Base-by-base conservation (phyloP, 92 coral and sea anemone species). In the Siderastrea radians region DNA sequence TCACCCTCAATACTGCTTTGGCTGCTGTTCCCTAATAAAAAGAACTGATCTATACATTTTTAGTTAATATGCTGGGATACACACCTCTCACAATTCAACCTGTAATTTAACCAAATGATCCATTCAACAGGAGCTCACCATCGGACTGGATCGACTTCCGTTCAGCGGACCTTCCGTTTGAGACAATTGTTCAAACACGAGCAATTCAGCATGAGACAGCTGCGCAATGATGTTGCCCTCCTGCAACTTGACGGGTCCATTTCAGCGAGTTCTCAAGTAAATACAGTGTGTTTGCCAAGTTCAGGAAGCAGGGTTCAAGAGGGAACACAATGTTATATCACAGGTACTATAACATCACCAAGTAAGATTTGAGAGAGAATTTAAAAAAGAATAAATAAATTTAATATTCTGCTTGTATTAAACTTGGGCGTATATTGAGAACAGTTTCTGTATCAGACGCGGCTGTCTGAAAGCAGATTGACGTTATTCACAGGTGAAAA, bases 251-350 rank as follows among this genome's bases (percentile, higher is more conserved):
- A 45, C 6, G 6, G 84, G 49, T n/a, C 92, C 7, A 71, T 85
- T 11, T 8, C 44, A 44, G 19, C 50, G 49, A 92, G 92, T 58
- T 7, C 44, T 2, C 49, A 92, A 64, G 95, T 92, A 8, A 84
- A 89, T 90, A 84, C 92, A 2, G 95, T 92, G 49, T 92, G 95
- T 74, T 78, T 88, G 11, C 94, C 94, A 6, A 11, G 81, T 1
- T 67, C 88, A 9, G 91, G 94, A 49, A 86, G 88, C 84, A 60
- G 72, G 45, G 86, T 88, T 61, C 72, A 62, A 5, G 49, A 72
- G 3, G 94, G 89, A 15, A 6, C 85, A 43, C 64, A 3, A 7
- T 91, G 94, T 57, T 87, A 82, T 68, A 91, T 91, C 44, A 91
- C 94, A 74, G 94, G 94, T 91, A 76, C 3, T 26, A 26, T 26